Percentiles rank a stretch among this genome's conserved stretches.
These are phyloP conservation scores for Montifringilla adamsi DNA, from an alignment of 2,113 vertebrate species.

Conservation along the genomic window DNA sequence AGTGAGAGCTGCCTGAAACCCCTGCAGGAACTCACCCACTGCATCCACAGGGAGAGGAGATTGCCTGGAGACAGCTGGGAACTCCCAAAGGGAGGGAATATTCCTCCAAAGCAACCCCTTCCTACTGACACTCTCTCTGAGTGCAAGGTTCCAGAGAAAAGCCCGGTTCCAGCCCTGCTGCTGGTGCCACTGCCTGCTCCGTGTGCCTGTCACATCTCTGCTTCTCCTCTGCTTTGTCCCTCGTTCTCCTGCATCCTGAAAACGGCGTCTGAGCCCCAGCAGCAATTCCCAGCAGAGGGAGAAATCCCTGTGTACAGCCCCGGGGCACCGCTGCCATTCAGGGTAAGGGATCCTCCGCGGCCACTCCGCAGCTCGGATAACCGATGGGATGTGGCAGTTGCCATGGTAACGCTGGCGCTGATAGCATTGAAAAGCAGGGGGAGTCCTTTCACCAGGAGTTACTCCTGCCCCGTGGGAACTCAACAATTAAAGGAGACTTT, in stretches of 20 bases:
- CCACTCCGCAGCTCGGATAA: neutral
- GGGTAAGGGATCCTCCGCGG: slow-evolving; percentile 36
- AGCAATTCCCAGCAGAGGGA: neutral
- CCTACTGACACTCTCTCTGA: neutral
- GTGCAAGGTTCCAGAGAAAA: neutral
- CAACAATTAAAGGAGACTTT: neutral
- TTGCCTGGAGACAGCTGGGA: neutral
- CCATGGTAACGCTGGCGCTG: slow-evolving; percentile 33
- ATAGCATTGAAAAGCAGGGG: slow-evolving; percentile 17
- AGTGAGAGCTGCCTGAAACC: neutral
- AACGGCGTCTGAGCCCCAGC: neutral
- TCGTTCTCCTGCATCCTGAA: neutral
- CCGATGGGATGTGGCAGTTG: neutral
- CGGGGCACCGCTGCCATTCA: neutral
- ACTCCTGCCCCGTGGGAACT: slow-evolving; percentile 17
- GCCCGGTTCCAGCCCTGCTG: fast-evolving
- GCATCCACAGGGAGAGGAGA: neutral
- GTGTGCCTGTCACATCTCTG: neutral
- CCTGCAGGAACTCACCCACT: neutral
- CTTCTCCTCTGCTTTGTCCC: neutral
- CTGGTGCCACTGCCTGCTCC: neutral
- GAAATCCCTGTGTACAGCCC: neutral
- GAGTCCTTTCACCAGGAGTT: neutral
- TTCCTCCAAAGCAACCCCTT: neutral
- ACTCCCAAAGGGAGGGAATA: neutral